Evolutionary conservation across 2,113 vertebrate species (phyloP), one percentile per base, ranked within the genome.

Genomic region (Phaethornis superciliosus): DNA sequence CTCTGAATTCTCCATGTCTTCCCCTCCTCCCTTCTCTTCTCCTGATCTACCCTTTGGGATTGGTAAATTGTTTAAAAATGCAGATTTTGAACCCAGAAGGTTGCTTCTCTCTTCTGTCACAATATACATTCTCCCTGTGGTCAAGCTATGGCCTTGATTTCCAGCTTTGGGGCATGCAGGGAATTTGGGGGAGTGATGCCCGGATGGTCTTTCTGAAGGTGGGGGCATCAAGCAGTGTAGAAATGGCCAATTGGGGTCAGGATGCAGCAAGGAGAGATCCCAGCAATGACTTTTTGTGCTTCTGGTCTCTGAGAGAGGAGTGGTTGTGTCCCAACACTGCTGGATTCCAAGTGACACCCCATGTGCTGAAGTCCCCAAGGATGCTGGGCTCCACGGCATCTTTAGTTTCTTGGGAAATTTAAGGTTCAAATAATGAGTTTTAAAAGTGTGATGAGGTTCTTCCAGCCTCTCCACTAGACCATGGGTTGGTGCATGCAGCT

Each of bases 31-130:
- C 15, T 7, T 74, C 27, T 55, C 21, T 40, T 77, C 54, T 88
- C 54, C 63, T 81, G 76, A 76, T 90, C 91, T 85, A 58, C 22
- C 9, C 68, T 40, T 55, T 54, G 81, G 92, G 89, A 93, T 95
- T 87, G 92, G 93, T 69, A 74, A 88, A 59, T 16, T 0, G 2
- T 58, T 87, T 78, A 35, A 40, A 88, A 88, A 54, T 24, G 67
- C n/a, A 85, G 65, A 72, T 89, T 90, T 68, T 74, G 82, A 78
- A 80, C 19, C 19, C 15, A 10, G 35, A 72, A 79, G 4, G 54
- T 68, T 63, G 5, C 7, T 64, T 12, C 33, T 91, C 49, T 93
- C 37, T 77, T 27, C 70, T 81, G 47, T n/a, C 80, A 33, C 60
- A 72, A 18, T 15, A 1, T 4, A n/a, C n/a, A 16, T 56, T 77